phyloP scores from a whole-genome alignment of 2,113 vertebrate genomes.

The Bos indicus region DNA sequence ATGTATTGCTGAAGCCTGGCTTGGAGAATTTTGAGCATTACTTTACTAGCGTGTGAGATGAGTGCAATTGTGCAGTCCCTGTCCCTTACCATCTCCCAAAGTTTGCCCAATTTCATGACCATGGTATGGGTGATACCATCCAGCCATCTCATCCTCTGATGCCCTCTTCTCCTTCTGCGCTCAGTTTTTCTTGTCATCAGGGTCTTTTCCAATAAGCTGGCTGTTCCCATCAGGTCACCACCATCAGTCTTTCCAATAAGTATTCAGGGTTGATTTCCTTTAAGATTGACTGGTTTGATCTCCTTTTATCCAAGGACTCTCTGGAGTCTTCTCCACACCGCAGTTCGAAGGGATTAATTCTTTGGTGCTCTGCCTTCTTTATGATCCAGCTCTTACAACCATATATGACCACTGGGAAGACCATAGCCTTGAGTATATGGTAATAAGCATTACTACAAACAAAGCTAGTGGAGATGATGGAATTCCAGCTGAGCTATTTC shows the following conservation, averaged over 20 bases:
- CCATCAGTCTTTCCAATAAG: not conserved
- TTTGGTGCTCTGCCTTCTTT: not conserved
- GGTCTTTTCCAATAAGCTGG: not conserved
- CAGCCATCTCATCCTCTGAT: not conserved
- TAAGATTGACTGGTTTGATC: not conserved
- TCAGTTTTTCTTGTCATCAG: not conserved
- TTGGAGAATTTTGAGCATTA: no score
- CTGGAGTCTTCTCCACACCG: not conserved
- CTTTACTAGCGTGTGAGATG: no score
- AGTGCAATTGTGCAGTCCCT: no score
- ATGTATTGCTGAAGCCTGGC: no score
- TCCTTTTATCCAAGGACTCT: not conserved
- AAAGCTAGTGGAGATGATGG: not conserved
- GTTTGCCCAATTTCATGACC: not conserved
- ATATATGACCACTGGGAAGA: not conserved
- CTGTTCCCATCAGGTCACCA: not conserved
- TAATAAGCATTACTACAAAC: not conserved
- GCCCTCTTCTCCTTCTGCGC: not conserved
- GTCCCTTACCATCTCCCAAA: not conserved
- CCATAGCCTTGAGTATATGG: not conserved
- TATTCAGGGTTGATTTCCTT: not conserved
- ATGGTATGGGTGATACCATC: not conserved
- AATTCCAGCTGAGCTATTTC: not conserved
- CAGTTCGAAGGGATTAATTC: not conserved
- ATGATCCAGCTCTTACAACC: not conserved